Evolutionary conservation across 2,888 invertebrate genomes (phyloP).

Genomic region (Malachius bipustulatus): DNA sequence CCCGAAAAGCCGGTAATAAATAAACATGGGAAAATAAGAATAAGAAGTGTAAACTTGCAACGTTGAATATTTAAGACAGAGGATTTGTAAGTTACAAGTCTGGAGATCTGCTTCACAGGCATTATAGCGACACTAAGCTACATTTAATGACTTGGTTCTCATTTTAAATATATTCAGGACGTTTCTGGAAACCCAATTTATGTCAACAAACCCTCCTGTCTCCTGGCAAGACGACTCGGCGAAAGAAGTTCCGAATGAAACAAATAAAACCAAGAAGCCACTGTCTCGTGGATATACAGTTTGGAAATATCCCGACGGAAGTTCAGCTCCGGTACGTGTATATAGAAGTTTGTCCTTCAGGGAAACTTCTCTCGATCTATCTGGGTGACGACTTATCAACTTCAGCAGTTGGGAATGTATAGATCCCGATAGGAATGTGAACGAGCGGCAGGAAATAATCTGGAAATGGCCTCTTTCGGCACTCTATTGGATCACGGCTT

Average conservation of each 20-base stretch:
- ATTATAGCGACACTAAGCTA: too few relatives aligned
- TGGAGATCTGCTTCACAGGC: too few relatives aligned
- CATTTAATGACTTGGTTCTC: too few relatives aligned
- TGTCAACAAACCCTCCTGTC: too few relatives aligned
- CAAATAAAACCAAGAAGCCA: constrained; percentile 3
- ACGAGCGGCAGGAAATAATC: constrained; percentile 23
- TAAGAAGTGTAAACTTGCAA: too few relatives aligned
- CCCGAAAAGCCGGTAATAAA: too few relatives aligned
- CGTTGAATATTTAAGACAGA: too few relatives aligned
- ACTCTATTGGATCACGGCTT: constrained; percentile 19
- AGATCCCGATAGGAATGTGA: constrained; percentile 10
- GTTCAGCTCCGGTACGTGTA: background rate
- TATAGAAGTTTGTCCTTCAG: constrained; percentile 1
- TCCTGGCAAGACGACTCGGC: background rate
- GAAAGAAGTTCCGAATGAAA: background rate
- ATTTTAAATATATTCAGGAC: too few relatives aligned
- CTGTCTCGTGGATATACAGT: background rate
- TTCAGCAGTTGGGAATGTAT: constrained; percentile 23
- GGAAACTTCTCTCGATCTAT: too few relatives aligned
- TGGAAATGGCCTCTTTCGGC: constrained; percentile 26
- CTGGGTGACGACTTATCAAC: constrained; percentile 22
- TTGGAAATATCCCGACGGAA: background rate
- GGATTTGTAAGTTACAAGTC: too few relatives aligned
- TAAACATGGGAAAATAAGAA: too few relatives aligned
- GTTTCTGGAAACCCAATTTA: too few relatives aligned